Percentiles rank a stretch among this genome's conserved stretches.
phyloP scores from a whole-genome alignment of 2,113 vertebrate genomes.

The Chamaetylas fuelleborni region DNA sequence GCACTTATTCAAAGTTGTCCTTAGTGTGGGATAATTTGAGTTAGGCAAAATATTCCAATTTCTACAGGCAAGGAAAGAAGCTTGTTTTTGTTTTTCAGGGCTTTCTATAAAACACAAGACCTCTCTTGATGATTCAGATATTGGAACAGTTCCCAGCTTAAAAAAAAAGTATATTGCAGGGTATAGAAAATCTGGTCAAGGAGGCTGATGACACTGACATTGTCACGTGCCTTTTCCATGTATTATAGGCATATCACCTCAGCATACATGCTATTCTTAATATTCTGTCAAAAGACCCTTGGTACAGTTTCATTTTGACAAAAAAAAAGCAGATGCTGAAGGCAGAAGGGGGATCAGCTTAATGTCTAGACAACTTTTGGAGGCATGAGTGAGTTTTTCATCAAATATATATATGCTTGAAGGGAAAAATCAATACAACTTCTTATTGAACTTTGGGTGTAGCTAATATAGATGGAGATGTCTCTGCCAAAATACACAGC shows the following conservation, averaged over 20 bases:
- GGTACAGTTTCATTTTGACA: background rate
- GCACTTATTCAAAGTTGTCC: background rate
- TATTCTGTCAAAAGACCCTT: background rate
- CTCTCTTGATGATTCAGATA: constrained; percentile 1
- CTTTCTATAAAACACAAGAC: background rate
- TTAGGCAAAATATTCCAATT: background rate
- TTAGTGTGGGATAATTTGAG: background rate
- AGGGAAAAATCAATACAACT: background rate
- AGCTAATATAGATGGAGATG: background rate
- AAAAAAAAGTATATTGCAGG: background rate
- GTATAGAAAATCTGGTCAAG: background rate
- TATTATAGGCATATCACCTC: background rate
- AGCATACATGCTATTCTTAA: background rate
- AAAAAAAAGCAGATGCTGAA: background rate
- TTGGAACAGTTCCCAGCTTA: background rate
- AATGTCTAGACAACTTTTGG: background rate
- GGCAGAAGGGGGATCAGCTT: background rate
- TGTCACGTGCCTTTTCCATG: background rate
- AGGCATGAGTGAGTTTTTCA: background rate
- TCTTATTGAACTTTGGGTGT: background rate
- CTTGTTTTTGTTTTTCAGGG: constrained; percentile 17
- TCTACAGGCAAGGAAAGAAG: background rate
- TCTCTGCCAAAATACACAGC: background rate
- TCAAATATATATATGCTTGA: background rate
- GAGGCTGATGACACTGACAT: background rate